phyloP scores from a whole-genome alignment of 2,797 vertebrate species.

The Aplochiton taeniatus region DNA sequence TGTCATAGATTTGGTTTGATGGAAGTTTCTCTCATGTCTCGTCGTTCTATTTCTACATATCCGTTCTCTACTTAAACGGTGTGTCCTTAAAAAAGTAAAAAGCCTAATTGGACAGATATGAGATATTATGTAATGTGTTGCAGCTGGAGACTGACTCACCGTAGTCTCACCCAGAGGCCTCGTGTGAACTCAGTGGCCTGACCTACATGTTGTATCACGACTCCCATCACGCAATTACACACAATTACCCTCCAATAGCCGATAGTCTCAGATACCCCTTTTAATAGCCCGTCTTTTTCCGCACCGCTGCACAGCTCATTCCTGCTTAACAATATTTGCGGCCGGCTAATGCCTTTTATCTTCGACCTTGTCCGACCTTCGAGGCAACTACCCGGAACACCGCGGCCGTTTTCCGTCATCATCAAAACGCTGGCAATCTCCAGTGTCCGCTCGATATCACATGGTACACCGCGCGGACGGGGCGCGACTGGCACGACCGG shows the following conservation, averaged over 20 bases:
- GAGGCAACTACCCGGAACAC: constrained; percentile 18
- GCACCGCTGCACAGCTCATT: constrained; percentile 60
- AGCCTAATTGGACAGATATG: no score
- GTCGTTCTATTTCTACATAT: constrained; percentile 29
- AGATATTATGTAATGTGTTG: no score
- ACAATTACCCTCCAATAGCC: constrained; percentile 54
- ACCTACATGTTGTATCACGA: constrained; percentile 26
- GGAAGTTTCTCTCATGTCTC: constrained; percentile 19
- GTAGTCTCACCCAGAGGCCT: constrained; percentile 26
- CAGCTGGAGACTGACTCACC: background rate
- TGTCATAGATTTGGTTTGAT: no score
- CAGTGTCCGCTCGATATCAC: constrained; percentile 37
- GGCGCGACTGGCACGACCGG: no score
- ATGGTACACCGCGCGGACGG: constrained; percentile 17
- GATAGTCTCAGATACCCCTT: constrained; percentile 31
- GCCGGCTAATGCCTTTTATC: constrained; percentile 40
- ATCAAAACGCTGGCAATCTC: constrained; percentile 26
- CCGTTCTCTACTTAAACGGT: constrained; percentile 8
- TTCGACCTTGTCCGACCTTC: constrained; percentile 31
- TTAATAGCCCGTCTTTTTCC: constrained; percentile 18
- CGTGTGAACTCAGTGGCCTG: background rate
- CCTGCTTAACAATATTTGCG: constrained; percentile 27
- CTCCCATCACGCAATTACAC: constrained; percentile 49
- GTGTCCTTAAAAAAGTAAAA: background rate
- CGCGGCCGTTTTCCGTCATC: constrained; percentile 9